Base-by-base conservation (phyloP, 1,140 invertebrate species). In the Leptinotarsa undecemlineata region DNA sequence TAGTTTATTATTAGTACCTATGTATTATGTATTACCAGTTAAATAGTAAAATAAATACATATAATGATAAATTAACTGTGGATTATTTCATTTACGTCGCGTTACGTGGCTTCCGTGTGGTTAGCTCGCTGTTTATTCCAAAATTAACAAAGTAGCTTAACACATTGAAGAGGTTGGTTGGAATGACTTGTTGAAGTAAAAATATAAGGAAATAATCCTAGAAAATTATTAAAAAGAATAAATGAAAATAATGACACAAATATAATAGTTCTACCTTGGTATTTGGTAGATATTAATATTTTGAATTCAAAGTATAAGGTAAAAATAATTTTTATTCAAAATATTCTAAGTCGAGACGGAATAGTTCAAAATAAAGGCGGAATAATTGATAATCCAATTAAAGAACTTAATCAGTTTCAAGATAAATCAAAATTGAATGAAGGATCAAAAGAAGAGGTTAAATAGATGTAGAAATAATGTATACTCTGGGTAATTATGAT, bases 131-230 rank as follows among this genome's bases (percentile, higher is more conserved):
- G n/a, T n/a, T n/a, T n/a, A n/a, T n/a, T n/a, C n/a, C n/a, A n/a
- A n/a, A n/a, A n/a, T n/a, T n/a, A n/a, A n/a, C n/a, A n/a, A n/a
- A n/a, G n/a, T n/a, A n/a, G n/a, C n/a, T n/a, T n/a, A n/a, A n/a
- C n/a, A n/a, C n/a, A n/a, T n/a, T n/a, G n/a, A n/a, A n/a, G n/a
- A n/a, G n/a, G n/a, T n/a, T n/a, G n/a, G n/a, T n/a, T n/a, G n/a
- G n/a, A 76, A 84, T 92, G 90, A 23, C 88, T 90, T 75, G 89
- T 87, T 77, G 82, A 84, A 15, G 89, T 90, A 86, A 91, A 92
- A 87, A 92, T 89, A 87, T 90, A 91, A 5, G 90, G 88, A 64
- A 91, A 89, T 86, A 91, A 82, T 15, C 90, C 88, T 86, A 90
- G 79, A 81, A 90, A 89, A 87, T 91, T 91, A 87, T 88, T 90